These are phyloP conservation scores for Sitophilus oryzae DNA, from an alignment of 1,140 invertebrate species.

Conservation along the genomic window DNA sequence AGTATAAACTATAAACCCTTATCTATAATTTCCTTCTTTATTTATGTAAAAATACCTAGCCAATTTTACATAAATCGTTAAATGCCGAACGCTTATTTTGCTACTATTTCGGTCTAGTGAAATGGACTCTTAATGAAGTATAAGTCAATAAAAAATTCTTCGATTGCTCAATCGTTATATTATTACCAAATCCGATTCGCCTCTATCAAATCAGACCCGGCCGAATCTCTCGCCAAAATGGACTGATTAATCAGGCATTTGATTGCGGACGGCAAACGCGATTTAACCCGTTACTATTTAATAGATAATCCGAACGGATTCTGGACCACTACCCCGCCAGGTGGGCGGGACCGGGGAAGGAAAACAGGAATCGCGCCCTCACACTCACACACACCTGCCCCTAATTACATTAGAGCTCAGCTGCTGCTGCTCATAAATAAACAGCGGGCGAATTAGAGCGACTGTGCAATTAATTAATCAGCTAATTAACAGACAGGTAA, in stretches of 20 bases:
- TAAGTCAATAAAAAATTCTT: no score
- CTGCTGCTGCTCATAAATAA: conserved; percentile 41
- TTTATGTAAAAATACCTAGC: no score
- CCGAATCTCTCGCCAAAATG: background rate
- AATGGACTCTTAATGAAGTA: no score
- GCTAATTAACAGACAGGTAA: conserved; percentile 40
- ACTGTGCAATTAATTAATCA: conserved; percentile 43
- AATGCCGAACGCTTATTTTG: no score
- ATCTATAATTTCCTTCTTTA: no score
- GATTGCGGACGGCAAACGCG: background rate
- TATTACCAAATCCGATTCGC: no score
- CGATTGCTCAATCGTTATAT: no score
- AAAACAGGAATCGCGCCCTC: conserved; percentile 8
- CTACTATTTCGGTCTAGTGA: no score
- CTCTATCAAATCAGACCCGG: no score
- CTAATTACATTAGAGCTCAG: conserved; percentile 39
- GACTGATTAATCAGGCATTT: background rate
- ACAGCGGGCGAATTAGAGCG: conserved; percentile 37
- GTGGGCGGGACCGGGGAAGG: background rate
- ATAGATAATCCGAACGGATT: conserved; percentile 5
- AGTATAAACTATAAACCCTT: no score
- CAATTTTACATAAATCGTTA: no score
- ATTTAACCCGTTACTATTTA: conserved; percentile 11
- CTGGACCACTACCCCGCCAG: no score
- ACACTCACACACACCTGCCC: conserved; percentile 32